Evolutionary conservation across 2,797 vertebrate genomes (phyloP).

Genomic region (Furcifer pardalis): DNA sequence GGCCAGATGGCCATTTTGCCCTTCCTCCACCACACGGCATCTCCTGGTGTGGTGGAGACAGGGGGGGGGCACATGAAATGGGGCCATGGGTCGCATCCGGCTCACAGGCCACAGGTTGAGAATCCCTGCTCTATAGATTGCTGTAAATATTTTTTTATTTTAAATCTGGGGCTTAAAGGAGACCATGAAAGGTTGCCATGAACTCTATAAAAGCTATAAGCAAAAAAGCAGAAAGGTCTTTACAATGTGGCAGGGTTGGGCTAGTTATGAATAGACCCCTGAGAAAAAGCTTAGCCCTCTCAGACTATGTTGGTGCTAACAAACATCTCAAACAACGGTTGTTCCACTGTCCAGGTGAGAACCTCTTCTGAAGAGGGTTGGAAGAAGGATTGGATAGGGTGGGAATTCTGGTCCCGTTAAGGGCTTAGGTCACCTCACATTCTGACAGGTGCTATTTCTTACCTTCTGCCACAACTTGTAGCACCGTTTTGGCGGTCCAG

Average conservation of each 20-base stretch:
- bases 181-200: not conserved
- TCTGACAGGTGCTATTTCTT: conserved; percentile 80
- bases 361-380: not conserved
- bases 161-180: not conserved
- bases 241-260: conserved; percentile 49
- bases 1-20: too few relatives aligned
- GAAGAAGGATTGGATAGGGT: conserved; percentile 52
- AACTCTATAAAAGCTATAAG: not conserved
- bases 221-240: not conserved
- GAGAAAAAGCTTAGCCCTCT: conserved; percentile 53
- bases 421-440: conserved; percentile 76
- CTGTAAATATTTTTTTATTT: not conserved
- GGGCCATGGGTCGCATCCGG: too few relatives aligned
- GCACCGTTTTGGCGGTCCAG: conserved; percentile 72
- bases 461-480: conserved; percentile 82
- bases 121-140: too few relatives aligned
- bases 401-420: conserved; percentile 71
- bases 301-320: conserved; percentile 74
- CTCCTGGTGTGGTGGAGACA: too few relatives aligned
- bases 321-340: conserved; percentile 46
- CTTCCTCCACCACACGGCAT: too few relatives aligned
- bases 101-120: too few relatives aligned
- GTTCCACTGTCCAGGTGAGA: conserved; percentile 35
- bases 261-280: conserved; percentile 51
- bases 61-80: too few relatives aligned